These are phyloP conservation scores for Lepisosteus oculatus DNA, from an alignment of 2,113 vertebrate species.

Conservation along the genomic window DNA sequence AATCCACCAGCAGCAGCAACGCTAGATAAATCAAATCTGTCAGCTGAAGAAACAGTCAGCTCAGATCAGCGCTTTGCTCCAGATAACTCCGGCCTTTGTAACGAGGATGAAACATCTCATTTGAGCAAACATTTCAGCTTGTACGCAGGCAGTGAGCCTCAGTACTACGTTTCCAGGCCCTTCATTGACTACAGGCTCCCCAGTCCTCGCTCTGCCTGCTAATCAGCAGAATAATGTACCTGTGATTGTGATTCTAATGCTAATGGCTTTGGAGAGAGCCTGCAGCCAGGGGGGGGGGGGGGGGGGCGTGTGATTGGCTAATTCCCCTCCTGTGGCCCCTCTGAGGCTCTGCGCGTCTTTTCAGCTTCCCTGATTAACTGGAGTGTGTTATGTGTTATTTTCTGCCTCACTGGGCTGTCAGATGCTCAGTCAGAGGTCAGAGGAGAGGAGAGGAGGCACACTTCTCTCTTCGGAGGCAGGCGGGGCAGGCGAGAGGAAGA, in stretches of 20 bases:
- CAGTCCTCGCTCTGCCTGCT: constrained; percentile 6
- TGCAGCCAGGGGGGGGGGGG: neutral
- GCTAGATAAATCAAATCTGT: too few species aligned
- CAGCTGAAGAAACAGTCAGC: too few species aligned
- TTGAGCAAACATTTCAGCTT: too few species aligned
- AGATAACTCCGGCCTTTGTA: too few species aligned
- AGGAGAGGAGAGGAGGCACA: constrained; percentile 23
- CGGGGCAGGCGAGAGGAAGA: constrained; percentile 29
- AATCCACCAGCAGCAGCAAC: too few species aligned
- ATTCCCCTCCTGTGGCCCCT: constrained; percentile 50
- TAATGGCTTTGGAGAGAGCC: constrained; percentile 63
- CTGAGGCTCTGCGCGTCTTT: constrained; percentile 65
- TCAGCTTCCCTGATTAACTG: constrained; percentile 71
- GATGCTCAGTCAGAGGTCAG: constrained; percentile 64
- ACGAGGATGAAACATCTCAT: neutral
- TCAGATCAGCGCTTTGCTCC: too few species aligned
- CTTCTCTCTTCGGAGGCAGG: constrained; percentile 5
- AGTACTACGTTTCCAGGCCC: neutral
- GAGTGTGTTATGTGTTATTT: constrained; percentile 78
- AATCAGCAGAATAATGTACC: constrained; percentile 47
- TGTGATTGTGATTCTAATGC: constrained; percentile 74
- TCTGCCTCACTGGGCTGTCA: constrained; percentile 73
- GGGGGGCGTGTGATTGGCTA: constrained; percentile 41
- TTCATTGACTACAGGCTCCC: neutral
- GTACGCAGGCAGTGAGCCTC: too few species aligned